phyloP scores from a whole-genome alignment of 2,888 invertebrate genomes.

The Molorchus minor region DNA sequence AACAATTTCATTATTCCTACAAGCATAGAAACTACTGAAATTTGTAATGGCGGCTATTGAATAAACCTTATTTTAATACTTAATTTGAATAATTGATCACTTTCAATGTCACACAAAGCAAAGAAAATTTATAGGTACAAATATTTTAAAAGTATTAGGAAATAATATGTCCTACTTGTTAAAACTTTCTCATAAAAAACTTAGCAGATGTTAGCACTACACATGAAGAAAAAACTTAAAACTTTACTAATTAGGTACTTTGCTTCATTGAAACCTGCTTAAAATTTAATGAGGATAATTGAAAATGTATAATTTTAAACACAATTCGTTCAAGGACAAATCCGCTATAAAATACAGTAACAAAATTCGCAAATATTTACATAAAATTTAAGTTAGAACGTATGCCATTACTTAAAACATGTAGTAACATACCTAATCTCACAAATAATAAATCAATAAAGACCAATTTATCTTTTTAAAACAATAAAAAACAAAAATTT shows the following conservation, averaged over 20 bases:
- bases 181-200: constrained; percentile 54
- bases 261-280: constrained; percentile 36
- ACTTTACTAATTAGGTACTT: constrained; percentile 30
- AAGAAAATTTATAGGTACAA: constrained; percentile 45
- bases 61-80: constrained; percentile 43
- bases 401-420: constrained; percentile 45
- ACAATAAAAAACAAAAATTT: constrained; percentile 52
- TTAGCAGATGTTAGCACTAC: constrained; percentile 41
- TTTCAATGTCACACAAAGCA: constrained; percentile 56
- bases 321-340: constrained; percentile 56
- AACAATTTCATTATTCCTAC: constrained; percentile 27
- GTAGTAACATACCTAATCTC: constrained; percentile 20
- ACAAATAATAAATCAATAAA: constrained; percentile 9
- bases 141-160: constrained; percentile 50
- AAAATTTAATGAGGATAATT: constrained; percentile 45
- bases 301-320: constrained; percentile 51
- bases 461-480: constrained; percentile 29
- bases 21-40: constrained; percentile 32
- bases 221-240: constrained; percentile 19
- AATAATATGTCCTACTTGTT: constrained; percentile 58
- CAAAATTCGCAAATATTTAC: constrained; percentile 43
- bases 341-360: constrained; percentile 41
- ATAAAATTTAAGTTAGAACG: constrained; percentile 41
- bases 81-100: constrained; percentile 49
- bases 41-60: constrained; percentile 45